These are phyloP conservation scores for Drosophila cardini DNA, from an alignment of 1,140 invertebrate species.

Conservation along the genomic window DNA sequence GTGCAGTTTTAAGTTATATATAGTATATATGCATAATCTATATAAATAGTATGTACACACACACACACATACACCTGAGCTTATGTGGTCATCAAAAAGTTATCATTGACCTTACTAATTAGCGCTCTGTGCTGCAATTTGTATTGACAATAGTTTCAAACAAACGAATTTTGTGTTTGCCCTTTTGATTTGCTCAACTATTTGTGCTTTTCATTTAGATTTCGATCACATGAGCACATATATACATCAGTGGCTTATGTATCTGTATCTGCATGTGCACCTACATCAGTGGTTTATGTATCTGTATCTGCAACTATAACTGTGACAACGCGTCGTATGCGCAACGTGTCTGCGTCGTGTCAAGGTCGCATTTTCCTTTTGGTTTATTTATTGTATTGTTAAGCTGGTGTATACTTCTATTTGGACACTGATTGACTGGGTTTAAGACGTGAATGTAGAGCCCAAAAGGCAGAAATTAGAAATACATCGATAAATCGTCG, in stretches of 20 bases:
- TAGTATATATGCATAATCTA: not conserved
- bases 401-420: not conserved
- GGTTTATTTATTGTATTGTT: not conserved
- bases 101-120: slow-evolving; percentile 63
- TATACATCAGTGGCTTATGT: too few species aligned
- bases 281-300: not conserved
- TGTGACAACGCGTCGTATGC: slow-evolving; percentile 59
- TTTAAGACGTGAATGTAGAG: slow-evolving; percentile 18
- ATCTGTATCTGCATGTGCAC: too few species aligned
- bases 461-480: slow-evolving; percentile 38
- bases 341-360: slow-evolving; percentile 56
- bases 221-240: slow-evolving; percentile 35
- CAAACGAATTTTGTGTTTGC: slow-evolving; percentile 36
- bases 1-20: slow-evolving; percentile 47
- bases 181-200: slow-evolving; percentile 27
- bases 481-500: slow-evolving; percentile 27
- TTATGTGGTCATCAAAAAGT: slow-evolving; percentile 2
- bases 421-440: not conserved
- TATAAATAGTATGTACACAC: not conserved
- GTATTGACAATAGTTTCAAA: slow-evolving; percentile 23
- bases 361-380: slow-evolving; percentile 57
- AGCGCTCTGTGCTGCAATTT: slow-evolving; percentile 44
- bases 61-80: slow-evolving; percentile 1
- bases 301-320: not conserved
- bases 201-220: slow-evolving; percentile 31